Base-by-base conservation (phyloP, 2,113 vertebrate species). In the Chloroceryle aenea region DNA sequence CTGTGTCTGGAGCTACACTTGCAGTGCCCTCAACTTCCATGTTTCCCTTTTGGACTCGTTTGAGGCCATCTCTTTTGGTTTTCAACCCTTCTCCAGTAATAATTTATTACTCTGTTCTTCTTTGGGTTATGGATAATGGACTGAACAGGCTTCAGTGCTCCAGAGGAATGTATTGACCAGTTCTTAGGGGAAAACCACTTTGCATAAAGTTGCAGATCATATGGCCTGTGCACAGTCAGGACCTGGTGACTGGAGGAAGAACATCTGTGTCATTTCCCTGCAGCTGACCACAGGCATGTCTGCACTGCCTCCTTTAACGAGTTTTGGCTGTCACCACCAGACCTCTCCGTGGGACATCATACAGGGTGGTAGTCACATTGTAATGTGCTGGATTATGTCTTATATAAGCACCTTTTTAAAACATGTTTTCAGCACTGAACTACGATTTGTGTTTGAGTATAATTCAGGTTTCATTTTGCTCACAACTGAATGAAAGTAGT, bases 191-290 rank as follows among this genome's bases (percentile, higher is more conserved):
- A 64, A 55, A 47, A 62, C 11, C 10, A 14, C 72, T 86, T 93
- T 84, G 76, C 88, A 71, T 64, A 10, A 87, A 86, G 72, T 71
- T 93, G 92, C 88, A 90, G 76, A 77, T 95, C 27, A 71, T 56
- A 94, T 91, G 68, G 73, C 63, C 43, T 72, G 59, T 18, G 25
- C 17, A 2, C 43, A 69, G 58, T 25, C 82, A 61, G 90, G 72
- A 73, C 38, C 56, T 89, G 80, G 85, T 88, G 86, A 32, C 40
- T 45, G 88, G 55, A 71, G 87, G 79, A 91, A 84, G 88, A 96
- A 79, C 88, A 94, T 94, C 72, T 93, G 94, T 92, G 64, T 93
- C 77, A 84, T 87, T 89, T 96, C 90, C 90, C 83, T 78, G 67
- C 79, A 85, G 92, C 86, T 90, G 86, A 90, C 90, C 93, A 48